Conservation (phyloP, 1,140 invertebrate species). For the Brachionus plicatilis region DNA sequence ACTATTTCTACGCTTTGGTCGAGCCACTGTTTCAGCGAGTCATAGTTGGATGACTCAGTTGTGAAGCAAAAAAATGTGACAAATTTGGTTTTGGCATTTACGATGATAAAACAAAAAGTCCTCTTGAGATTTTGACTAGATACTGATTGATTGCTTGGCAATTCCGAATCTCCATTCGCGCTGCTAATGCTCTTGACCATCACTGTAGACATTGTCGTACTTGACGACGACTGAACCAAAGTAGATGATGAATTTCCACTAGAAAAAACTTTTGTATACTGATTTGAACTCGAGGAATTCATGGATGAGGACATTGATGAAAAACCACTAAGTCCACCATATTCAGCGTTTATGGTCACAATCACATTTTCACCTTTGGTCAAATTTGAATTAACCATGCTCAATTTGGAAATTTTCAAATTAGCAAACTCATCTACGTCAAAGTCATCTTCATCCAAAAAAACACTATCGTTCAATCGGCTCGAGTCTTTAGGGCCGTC, state of each 20-base stretch:
- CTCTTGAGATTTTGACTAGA: neutral
- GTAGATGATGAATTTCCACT: neutral
- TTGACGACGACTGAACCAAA: neutral
- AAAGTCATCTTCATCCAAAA: conserved; percentile 4
- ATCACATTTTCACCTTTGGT: neutral
- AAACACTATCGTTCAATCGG: neutral
- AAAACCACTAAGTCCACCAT: neutral
- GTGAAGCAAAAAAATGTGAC: neutral
- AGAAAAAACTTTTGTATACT: neutral
- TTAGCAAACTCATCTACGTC: neutral
- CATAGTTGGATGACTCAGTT: neutral
- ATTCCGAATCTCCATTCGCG: neutral
- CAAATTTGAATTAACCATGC: neutral
- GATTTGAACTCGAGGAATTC: neutral
- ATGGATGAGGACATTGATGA: conserved; percentile 9
- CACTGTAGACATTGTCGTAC: neutral
- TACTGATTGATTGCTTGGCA: neutral
- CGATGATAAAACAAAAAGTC: conserved; percentile 11
- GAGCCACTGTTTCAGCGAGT: conserved; percentile 6
- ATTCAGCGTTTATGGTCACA: neutral
- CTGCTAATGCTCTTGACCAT: conserved; percentile 9
- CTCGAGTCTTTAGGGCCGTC: neutral
- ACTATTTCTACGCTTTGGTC: neutral
- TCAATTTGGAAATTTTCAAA: neutral
- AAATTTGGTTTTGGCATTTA: neutral